Base-by-base conservation (phyloP, 2,797 vertebrate species). In the Okamejei kenojei region DNA sequence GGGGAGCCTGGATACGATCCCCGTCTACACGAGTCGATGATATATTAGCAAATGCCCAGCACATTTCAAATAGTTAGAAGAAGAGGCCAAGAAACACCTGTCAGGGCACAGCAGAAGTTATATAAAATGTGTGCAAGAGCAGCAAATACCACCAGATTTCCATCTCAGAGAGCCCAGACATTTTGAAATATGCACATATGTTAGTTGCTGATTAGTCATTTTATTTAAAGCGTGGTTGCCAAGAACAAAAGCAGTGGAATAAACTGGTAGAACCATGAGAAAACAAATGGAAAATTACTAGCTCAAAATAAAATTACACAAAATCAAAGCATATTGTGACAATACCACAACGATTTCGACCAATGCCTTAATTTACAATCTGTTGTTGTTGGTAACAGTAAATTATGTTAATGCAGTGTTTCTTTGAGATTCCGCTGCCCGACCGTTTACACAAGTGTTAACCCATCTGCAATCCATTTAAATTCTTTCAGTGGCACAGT, bases 121-220 rank as follows among this genome's bases (percentile, higher is more conserved):
- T 35, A 68, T 32, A 35, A 63, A 88, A 88, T 68, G 32, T 35
- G 7, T 0, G 6, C 7, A 68, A 21, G 7, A 63, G 7, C 7
- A 19, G 32, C 6, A 88, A 65, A 7, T 86, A 65, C 84, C 32
- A 88, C 61, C 61, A 88, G 61, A 19, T 63, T 65, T 88, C n/a
- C 63, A 35, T 35, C 35, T 88, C 61, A 86, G 58, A 63, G 13
- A 17, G 13, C 29, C 58, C 26, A 13, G 61, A 26, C n/a, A n/a
- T 29, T 86, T 86, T 35, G 68, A 88, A 88, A 68, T 17, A 88
- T 68, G n/a, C 61, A 88, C 82, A 68, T 88, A 88, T 88, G n/a
- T 88, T 88, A 88, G 84, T 88, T 68, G 61, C n/a, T 35, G 17
- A 68, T 88, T 88, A 88, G 84, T 88, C 63, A 32, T 19, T 35